These are phyloP conservation scores for Drosophila pullipes DNA, from an alignment of 2,888 invertebrate species.

Conservation along the genomic window DNA sequence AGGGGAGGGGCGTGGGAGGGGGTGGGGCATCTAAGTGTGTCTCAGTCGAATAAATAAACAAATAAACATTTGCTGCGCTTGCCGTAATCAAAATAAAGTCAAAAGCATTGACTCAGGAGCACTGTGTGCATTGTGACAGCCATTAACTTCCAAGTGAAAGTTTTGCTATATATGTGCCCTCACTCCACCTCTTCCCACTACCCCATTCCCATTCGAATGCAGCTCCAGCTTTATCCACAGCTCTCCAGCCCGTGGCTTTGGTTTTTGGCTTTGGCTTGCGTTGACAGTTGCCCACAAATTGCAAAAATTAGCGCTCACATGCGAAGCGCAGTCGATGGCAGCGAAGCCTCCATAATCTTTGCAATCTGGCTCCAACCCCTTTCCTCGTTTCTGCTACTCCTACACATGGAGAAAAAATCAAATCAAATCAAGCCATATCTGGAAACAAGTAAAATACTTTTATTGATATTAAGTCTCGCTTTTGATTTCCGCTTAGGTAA, in stretches of 20 bases:
- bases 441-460: background rate
- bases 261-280: constrained; percentile 39
- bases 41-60: constrained; percentile 53
- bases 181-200: background rate
- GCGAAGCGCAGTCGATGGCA: constrained; percentile 49
- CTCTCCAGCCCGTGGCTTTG: constrained; percentile 46
- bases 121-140: constrained; percentile 27
- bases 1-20: background rate
- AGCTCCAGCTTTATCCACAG: constrained; percentile 29
- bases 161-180: constrained; percentile 39
- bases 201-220: constrained; percentile 3
- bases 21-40: constrained; percentile 24
- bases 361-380: constrained; percentile 33
- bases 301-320: constrained; percentile 72
- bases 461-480: background rate
- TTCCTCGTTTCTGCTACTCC: background rate
- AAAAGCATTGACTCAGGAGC: constrained; percentile 48
- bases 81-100: constrained; percentile 60
- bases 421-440: background rate
- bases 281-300: constrained; percentile 75
- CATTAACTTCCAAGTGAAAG: constrained; percentile 68
- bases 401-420: constrained; percentile 1
- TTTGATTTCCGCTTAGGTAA: background rate
- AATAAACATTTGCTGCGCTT: constrained; percentile 59
- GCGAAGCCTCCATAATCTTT: constrained; percentile 56